Percentiles rank a stretch among this genome's conserved stretches.
Evolutionary conservation across 2,113 vertebrate genomes (phyloP).

Genomic region (Eurystomus gularis): DNA sequence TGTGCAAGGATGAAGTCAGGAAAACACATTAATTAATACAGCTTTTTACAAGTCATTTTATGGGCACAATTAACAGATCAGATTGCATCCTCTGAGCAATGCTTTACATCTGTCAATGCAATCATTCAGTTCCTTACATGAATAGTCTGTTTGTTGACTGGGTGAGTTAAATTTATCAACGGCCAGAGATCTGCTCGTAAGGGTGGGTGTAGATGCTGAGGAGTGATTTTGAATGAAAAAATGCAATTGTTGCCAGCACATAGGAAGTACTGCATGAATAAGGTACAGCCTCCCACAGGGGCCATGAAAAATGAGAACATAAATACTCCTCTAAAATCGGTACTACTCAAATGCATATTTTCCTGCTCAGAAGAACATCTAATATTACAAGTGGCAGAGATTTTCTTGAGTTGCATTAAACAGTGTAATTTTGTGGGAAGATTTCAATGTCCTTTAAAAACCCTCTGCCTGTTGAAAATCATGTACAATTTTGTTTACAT

Average conservation of each 20-base stretch:
- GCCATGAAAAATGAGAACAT: neutral
- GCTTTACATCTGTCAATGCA: neutral
- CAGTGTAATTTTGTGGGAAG: neutral
- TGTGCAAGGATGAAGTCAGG: neutral
- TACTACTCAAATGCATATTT: neutral
- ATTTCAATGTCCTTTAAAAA: neutral
- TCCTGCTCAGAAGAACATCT: neutral
- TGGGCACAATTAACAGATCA: neutral
- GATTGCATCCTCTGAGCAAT: neutral
- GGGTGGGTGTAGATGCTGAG: neutral
- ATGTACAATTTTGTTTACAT: neutral
- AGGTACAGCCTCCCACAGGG: neutral
- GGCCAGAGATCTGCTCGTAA: neutral
- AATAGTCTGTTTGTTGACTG: neutral
- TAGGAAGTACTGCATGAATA: neutral
- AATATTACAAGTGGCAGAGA: neutral
- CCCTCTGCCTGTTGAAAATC: neutral
- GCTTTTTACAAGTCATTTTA: neutral
- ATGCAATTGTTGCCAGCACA: neutral
- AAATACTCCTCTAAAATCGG: neutral
- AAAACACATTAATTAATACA: neutral
- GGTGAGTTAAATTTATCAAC: neutral
- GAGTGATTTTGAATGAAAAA: neutral
- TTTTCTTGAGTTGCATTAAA: neutral
- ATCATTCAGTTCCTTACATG: neutral